These are phyloP conservation scores for Philhelius pedissequus DNA, from an alignment of 2,888 invertebrate species.

Conservation along the genomic window DNA sequence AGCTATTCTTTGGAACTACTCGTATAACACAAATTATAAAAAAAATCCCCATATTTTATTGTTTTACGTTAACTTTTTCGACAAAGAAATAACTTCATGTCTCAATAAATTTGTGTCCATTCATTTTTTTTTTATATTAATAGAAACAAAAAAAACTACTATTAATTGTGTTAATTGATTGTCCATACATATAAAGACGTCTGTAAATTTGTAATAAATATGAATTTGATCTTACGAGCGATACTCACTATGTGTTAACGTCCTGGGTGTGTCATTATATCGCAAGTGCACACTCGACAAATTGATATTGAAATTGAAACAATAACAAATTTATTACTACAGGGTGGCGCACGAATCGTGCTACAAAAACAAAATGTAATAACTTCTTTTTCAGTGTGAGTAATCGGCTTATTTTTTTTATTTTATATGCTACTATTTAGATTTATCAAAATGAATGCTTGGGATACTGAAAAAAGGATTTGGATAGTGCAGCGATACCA, in stretches of 20 bases:
- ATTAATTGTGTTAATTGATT: neutral
- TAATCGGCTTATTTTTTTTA: too few species aligned
- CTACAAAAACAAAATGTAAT: too few species aligned
- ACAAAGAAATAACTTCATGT: neutral
- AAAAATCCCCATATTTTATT: too few species aligned
- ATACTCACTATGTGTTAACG: neutral
- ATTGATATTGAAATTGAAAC: neutral
- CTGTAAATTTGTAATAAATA: neutral
- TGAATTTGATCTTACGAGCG: neutral
- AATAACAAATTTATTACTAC: neutral
- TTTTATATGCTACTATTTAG: too few species aligned
- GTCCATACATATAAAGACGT: neutral
- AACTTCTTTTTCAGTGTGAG: too few species aligned
- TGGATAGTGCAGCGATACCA: too few species aligned
- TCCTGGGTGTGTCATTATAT: neutral
- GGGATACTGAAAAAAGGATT: too few species aligned
- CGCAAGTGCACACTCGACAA: neutral
- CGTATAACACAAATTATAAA: too few species aligned
- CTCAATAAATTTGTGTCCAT: neutral
- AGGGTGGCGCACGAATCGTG: too few species aligned
- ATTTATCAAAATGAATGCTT: too few species aligned
- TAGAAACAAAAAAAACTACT: neutral
- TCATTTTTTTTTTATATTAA: neutral
- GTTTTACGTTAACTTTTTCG: too few species aligned
- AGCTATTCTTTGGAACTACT: too few species aligned